phyloP scores from a whole-genome alignment of 2,888 invertebrate species.

The Caenorhabditis sp. region DNA sequence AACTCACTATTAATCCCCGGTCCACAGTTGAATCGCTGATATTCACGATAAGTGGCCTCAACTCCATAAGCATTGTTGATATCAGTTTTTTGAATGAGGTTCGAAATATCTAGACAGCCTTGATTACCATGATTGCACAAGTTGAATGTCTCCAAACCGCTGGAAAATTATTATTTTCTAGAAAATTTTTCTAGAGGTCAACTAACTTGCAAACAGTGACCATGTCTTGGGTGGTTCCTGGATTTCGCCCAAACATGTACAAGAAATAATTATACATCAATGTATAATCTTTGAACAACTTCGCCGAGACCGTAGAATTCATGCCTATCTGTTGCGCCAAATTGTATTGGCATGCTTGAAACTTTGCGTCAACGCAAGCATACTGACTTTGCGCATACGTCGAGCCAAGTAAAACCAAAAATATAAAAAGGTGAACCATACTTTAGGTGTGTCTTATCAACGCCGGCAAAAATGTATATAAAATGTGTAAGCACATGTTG shows the following conservation, averaged over 20 bases:
- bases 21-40: constrained; percentile 51
- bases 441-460: not conserved
- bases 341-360: constrained; percentile 38
- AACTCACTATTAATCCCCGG: constrained; percentile 49
- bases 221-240: constrained; percentile 40
- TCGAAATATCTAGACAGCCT: constrained; percentile 38
- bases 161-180: constrained; percentile 10
- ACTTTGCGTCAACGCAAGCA: constrained; percentile 31
- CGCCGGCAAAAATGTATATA: not conserved
- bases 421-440: not conserved
- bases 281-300: constrained; percentile 45
- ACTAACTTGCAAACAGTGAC: constrained; percentile 50
- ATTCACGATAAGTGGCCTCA: constrained; percentile 39
- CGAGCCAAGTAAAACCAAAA: too few species aligned
- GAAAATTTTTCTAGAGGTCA: not conserved
- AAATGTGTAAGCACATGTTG: too few species aligned
- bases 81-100: constrained; percentile 41
- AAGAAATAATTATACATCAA: constrained; percentile 52
- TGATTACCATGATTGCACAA: constrained; percentile 40
- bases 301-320: constrained; percentile 27
- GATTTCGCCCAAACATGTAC: constrained; percentile 42
- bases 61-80: constrained; percentile 46
- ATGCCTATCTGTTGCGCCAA: constrained; percentile 29
- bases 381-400: not conserved
- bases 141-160: constrained; percentile 47